These are phyloP conservation scores for Petrocephalus sullivani DNA, from an alignment of 2,797 vertebrate genomes.

Conservation along the genomic window DNA sequence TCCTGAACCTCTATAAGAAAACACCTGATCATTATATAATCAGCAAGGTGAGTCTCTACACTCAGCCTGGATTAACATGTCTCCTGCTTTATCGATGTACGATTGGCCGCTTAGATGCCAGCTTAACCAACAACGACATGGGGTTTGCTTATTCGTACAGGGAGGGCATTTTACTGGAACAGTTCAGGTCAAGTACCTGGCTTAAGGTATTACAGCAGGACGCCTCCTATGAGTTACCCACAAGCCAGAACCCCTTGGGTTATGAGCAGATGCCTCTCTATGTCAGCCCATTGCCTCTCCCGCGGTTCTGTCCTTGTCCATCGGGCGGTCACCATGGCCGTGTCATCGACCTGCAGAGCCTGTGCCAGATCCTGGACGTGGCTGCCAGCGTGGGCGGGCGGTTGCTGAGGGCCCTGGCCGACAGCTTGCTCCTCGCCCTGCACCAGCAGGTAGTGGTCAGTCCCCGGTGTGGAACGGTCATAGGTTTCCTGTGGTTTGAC, in stretches of 20 bases:
- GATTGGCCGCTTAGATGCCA: neutral
- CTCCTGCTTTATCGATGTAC: neutral
- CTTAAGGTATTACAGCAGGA: slow-evolving; percentile 2
- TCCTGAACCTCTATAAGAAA: slow-evolving; percentile 82
- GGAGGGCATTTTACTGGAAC: neutral
- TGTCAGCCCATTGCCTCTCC: neutral
- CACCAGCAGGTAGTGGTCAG: slow-evolving; percentile 73
- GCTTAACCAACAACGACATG: neutral
- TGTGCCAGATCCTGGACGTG: slow-evolving; percentile 83
- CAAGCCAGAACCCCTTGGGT: slow-evolving; percentile 2
- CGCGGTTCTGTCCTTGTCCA: neutral
- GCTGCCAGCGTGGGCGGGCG: slow-evolving; percentile 77
- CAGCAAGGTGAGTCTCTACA: slow-evolving; percentile 71
- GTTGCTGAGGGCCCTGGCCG: slow-evolving; percentile 76
- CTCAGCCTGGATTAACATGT: neutral
- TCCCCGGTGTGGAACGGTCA: neutral
- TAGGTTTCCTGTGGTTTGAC: neutral
- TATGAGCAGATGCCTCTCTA: slow-evolving; percentile 2
- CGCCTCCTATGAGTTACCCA: neutral
- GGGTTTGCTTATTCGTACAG: neutral
- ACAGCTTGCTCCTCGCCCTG: slow-evolving; percentile 65
- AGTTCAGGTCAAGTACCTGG: neutral
- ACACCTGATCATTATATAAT: slow-evolving; percentile 76
- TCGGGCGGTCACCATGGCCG: neutral
- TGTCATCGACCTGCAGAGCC: slow-evolving; percentile 59